Evolutionary conservation across 2,113 vertebrate species (phyloP).

Genomic region (Anarrhichthys ocellatus): DNA sequence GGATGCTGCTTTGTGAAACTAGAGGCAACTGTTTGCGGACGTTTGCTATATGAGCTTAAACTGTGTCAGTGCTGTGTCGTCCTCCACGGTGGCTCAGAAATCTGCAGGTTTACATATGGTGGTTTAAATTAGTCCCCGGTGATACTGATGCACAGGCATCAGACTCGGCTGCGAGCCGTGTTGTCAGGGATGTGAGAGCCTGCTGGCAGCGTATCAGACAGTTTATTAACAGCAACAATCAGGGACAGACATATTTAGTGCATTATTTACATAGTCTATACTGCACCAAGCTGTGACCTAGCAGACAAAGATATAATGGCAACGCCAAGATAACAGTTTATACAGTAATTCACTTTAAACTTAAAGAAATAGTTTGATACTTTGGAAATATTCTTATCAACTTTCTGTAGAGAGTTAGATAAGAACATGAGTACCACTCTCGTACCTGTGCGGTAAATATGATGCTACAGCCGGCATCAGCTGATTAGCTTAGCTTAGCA

Average conservation of each 20-base stretch:
- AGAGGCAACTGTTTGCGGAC: background rate
- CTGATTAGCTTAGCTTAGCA: background rate
- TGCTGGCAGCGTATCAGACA: constrained; percentile 17
- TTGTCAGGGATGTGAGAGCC: constrained; percentile 25
- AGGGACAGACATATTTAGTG: background rate
- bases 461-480: background rate
- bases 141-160: constrained; percentile 9
- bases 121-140: constrained; percentile 29
- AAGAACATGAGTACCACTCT: background rate
- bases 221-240: background rate
- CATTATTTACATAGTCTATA: constrained; percentile 2
- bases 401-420: background rate
- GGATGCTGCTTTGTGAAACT: background rate
- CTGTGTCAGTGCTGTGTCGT: background rate
- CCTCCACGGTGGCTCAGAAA: background rate
- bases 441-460: background rate
- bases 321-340: background rate
- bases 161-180: background rate
- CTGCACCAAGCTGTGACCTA: background rate
- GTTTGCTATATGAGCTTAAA: background rate
- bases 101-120: constrained; percentile 1
- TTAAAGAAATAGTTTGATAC: background rate
- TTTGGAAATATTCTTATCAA: background rate
- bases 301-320: background rate
- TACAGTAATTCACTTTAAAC: background rate